Evolutionary conservation across 2,888 invertebrate species (phyloP), one percentile per base, ranked within the genome.

Genomic region (Rambutsinella grinnellia): DNA sequence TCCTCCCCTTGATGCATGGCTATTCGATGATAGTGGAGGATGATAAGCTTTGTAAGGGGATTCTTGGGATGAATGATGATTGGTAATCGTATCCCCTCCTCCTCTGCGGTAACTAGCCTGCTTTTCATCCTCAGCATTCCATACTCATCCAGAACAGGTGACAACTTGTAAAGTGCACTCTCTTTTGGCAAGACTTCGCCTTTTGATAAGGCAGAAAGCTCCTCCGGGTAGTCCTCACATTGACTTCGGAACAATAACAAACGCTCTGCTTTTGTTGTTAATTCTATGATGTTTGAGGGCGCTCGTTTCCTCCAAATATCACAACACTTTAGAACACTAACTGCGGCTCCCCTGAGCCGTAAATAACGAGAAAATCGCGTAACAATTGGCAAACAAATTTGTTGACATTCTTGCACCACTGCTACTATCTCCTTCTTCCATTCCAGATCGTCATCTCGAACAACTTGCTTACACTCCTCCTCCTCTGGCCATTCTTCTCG

Each of bases 401-500:
- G 49, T 3, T 2, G 15, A 5, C 27, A 36, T 1, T 28, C 13
- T 15, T 15, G 15, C 23, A 10, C 23, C 23, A 23, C 10, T 5
- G 54, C 21, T 3, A 23, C 10, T 8, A 21, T 5, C 3, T 8
- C 24, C 3, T 19, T 13, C 8, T 17, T 54, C 23, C 36, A 23
- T 23, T 44, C 54, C 44, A 66, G 2, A 19, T 66, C 66, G 26
- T 53, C 15, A 6, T 66, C 66, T 24, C 23, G 8, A 3, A 5
- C 13, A 5, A 13, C 13, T 13, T 36, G 6, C 5, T 5, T 13
- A 36, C 36, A 36, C 5, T 36, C 36, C 36, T 36, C 36, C 27
- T 65, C 75, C 19, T 47, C 15, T 8, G 77, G 78, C 77, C 77
- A 81, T 3, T 66, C 23, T 5, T 61, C 36, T 24, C 13, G 53